phyloP scores from a whole-genome alignment of 2,888 invertebrate genomes.

The Orchestes rusci region DNA sequence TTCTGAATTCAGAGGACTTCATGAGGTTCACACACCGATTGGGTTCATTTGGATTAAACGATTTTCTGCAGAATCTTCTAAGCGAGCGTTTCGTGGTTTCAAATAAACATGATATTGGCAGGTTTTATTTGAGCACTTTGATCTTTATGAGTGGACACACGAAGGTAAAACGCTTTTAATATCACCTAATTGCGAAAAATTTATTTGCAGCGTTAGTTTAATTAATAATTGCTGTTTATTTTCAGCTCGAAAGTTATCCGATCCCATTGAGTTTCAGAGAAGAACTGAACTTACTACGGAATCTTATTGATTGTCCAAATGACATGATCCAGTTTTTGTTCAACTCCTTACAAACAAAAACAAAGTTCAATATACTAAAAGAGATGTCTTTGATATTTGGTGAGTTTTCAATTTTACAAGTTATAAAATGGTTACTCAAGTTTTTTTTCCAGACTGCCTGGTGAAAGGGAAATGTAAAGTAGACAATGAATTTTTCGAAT shows the following conservation, averaged over 20 bases:
- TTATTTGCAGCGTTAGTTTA: background rate
- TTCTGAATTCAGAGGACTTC: conserved; percentile 25
- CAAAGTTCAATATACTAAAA: conserved; percentile 27
- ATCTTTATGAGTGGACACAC: conserved; percentile 27
- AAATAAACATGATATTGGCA: conserved; percentile 29
- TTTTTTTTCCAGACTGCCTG: conserved; percentile 22
- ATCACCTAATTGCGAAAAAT: too few species aligned
- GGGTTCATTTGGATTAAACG: conserved; percentile 25
- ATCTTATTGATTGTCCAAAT: conserved; percentile 18
- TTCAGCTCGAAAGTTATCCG: conserved; percentile 21
- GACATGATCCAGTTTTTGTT: conserved; percentile 25
- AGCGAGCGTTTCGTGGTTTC: conserved; percentile 28
- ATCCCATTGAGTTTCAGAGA: conserved; percentile 10
- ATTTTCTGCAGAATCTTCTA: conserved; percentile 28
- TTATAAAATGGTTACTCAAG: background rate
- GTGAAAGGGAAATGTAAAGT: conserved; percentile 27
- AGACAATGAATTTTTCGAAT: conserved; percentile 26
- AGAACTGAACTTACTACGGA: conserved; percentile 20
- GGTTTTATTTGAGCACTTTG: conserved; percentile 26
- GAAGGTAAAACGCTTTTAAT: conserved; percentile 19
- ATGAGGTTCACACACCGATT: conserved; percentile 27
- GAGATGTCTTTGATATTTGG: conserved; percentile 29
- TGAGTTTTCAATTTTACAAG: conserved; percentile 18
- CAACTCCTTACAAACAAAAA: conserved; percentile 25
- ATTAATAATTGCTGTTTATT: conserved; percentile 4